phyloP scores from a whole-genome alignment of 1,140 invertebrate species.

The Drosophila kanapiae region DNA sequence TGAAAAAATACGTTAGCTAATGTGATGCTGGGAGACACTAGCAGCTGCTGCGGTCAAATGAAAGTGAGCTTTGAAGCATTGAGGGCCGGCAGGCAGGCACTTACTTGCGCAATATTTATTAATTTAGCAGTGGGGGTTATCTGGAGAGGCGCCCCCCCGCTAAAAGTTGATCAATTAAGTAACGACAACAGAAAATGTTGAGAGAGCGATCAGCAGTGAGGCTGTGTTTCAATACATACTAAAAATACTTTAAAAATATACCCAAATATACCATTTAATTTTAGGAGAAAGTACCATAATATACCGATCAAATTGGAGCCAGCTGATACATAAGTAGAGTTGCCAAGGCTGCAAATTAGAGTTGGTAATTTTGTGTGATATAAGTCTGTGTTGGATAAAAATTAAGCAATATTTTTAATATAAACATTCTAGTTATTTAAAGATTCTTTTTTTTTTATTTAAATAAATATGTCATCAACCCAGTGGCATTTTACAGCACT shows the following conservation, averaged over 20 bases:
- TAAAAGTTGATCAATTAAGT: constrained; percentile 73
- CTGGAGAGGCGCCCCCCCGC: constrained; percentile 50
- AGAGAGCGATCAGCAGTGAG: constrained; percentile 23
- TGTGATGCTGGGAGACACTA: not conserved
- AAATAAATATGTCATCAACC: not conserved
- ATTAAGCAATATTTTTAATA: too few species aligned
- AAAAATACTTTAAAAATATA: not conserved
- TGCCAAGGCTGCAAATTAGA: not conserved
- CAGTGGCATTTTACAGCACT: constrained; percentile 2
- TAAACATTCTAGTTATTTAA: too few species aligned
- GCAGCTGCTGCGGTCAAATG: constrained; percentile 52
- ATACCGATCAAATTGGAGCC: constrained; percentile 6
- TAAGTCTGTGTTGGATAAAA: too few species aligned
- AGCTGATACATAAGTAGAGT: constrained; percentile 5
- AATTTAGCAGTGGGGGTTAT: constrained; percentile 67
- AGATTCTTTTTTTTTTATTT: not conserved
- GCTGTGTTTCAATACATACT: not conserved
- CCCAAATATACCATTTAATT: not conserved
- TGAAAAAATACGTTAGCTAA: constrained; percentile 9
- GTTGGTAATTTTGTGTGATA: not conserved
- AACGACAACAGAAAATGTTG: constrained; percentile 48
- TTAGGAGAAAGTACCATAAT: not conserved
- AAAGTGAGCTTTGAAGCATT: constrained; percentile 46
- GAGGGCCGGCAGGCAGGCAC: constrained; percentile 18
- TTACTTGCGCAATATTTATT: constrained; percentile 64